phyloP scores from a whole-genome alignment of 2,888 invertebrate species.

The Beris morrisii region DNA sequence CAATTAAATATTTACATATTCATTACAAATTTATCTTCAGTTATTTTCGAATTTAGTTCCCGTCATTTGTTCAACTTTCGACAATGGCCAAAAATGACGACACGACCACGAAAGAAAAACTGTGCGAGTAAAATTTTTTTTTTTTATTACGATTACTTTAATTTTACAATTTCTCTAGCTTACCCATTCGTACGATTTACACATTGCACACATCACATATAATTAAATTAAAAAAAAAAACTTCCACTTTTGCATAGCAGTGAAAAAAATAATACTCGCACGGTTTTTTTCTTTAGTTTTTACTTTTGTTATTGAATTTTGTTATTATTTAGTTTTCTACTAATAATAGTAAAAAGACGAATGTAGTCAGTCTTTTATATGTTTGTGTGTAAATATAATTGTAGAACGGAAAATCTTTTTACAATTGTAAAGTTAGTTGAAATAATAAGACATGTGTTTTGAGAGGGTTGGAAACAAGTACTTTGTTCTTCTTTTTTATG shows the following conservation, averaged over 20 bases:
- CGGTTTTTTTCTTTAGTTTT: no score
- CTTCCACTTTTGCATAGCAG: no score
- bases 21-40: slow-evolving; percentile 4
- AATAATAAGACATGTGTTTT: slow-evolving; percentile 16
- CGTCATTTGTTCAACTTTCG: neutral
- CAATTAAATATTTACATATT: slow-evolving; percentile 17
- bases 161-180: no score
- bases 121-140: neutral
- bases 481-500: slow-evolving; percentile 11
- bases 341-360: slow-evolving; percentile 21
- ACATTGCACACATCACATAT: no score
- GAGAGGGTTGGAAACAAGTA: slow-evolving; percentile 19
- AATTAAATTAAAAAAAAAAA: no score
- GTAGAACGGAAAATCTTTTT: neutral
- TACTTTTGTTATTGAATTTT: neutral
- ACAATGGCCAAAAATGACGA: neutral
- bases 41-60: no score
- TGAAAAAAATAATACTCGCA: no score
- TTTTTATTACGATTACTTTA: neutral
- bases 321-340: neutral
- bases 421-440: neutral
- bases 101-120: neutral
- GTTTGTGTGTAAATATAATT: slow-evolving; percentile 3
- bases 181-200: no score
- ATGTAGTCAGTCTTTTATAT: slow-evolving; percentile 23